Evolutionary conservation across 2,113 vertebrate genomes (phyloP).

Genomic region (Anolis carolinensis): DNA sequence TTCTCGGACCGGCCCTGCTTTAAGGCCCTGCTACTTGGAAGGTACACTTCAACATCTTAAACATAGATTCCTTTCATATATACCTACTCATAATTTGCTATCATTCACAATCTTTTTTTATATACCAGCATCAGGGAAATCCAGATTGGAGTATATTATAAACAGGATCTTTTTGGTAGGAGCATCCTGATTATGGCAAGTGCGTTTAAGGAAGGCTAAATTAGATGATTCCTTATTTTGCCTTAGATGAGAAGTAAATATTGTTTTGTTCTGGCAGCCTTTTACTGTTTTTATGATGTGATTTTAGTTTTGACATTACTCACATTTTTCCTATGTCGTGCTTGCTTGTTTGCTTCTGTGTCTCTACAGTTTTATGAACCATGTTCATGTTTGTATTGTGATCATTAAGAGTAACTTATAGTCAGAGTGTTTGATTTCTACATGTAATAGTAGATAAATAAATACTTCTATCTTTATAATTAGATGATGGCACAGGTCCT

Average conservation of each 20-base stretch:
- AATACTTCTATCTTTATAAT: too few relatives aligned
- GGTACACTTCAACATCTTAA: too few relatives aligned
- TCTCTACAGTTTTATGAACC: background rate
- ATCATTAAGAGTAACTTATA: background rate
- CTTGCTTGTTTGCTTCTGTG: background rate
- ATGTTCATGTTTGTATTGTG: background rate
- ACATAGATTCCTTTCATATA: too few relatives aligned
- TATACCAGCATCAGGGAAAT: too few relatives aligned
- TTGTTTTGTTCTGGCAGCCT: background rate
- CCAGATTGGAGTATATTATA: too few relatives aligned
- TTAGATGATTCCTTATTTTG: background rate
- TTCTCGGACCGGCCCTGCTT: too few relatives aligned
- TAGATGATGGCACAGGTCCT: too few relatives aligned
- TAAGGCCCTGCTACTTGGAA: too few relatives aligned
- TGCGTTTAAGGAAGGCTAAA: background rate
- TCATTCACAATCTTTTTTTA: too few relatives aligned
- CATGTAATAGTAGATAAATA: background rate
- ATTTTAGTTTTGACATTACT: background rate
- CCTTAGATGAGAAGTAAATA: background rate
- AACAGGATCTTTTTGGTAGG: background rate
- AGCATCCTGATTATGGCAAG: background rate
- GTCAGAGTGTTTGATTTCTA: background rate
- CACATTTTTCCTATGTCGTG: background rate
- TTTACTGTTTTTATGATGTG: background rate
- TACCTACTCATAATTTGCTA: too few relatives aligned